phyloP scores from a whole-genome alignment of 2,113 vertebrate species.

The Ameiurus melas region DNA sequence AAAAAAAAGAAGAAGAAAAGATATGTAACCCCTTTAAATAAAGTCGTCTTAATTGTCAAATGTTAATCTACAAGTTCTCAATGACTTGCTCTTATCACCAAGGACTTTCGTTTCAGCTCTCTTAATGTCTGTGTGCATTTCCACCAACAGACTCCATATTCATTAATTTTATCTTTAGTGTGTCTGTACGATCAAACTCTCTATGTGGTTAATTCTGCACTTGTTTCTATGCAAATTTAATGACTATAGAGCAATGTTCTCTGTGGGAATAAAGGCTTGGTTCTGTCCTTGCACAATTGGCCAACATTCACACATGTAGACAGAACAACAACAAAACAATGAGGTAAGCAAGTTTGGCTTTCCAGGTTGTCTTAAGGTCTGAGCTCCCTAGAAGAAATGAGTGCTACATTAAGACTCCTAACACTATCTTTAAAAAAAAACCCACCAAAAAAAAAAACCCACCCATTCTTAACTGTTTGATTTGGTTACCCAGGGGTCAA shows the following conservation, averaged over 20 bases:
- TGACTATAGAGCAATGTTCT: background rate
- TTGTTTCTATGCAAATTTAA: background rate
- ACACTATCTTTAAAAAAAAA: background rate
- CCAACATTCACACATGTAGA: background rate
- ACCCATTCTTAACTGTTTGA: slow-evolving; percentile 3
- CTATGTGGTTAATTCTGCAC: background rate
- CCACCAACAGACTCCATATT: background rate
- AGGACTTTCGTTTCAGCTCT: background rate
- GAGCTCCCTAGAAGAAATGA: background rate
- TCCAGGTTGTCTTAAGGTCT: slow-evolving; percentile 3
- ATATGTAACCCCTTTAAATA: background rate
- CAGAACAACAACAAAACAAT: background rate
- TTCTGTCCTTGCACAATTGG: background rate
- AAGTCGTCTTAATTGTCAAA: background rate
- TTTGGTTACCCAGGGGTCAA: background rate
- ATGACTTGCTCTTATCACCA: background rate
- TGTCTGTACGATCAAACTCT: background rate
- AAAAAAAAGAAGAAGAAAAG: no score
- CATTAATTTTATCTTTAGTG: background rate
- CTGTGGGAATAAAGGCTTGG: background rate
- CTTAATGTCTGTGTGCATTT: background rate
- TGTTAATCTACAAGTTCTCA: background rate
- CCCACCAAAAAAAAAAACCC: no score
- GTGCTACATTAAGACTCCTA: background rate
- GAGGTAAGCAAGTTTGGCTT: background rate